Base-by-base conservation (phyloP, 2,113 vertebrate genomes). In the Scortum barcoo region DNA sequence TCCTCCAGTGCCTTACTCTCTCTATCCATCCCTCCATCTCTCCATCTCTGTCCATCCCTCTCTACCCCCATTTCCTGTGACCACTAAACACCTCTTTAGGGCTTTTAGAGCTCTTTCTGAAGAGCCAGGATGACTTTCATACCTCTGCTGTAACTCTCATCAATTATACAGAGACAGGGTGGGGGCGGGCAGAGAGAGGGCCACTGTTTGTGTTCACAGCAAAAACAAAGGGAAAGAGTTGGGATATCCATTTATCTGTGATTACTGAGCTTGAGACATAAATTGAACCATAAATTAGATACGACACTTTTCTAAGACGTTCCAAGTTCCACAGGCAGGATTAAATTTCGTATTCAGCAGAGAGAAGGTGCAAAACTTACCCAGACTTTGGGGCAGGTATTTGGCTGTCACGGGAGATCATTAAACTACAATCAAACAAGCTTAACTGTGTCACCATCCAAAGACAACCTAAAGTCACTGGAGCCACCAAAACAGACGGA, bases 81-180 rank as follows among this genome's bases (percentile, higher is more conserved):
- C 91, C 89, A 87, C 88, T 92, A 89, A 93, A 90, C 83, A 89
- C 87, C 76, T 93, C 85, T 88, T 89, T 88, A 86, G 71, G 61
- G 91, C 92, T 92, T 87, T 94, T 83, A 93, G 84, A 67, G 76
- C 61, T 60, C 65, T 83, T 87, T 78, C 61, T 81, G 38, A 66
- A 80, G 76, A 50, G 67, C 63, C 54, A 54, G 50, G 71, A 88
- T 80, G 88, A 89, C 84, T 77, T 88, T 84, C 78, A 83, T 89
- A 87, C 78, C 81, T 89, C 80, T 76, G 76, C 76, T 78, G 68
- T 89, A 78, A 71, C 56, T 74, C 81, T 87, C 75, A 92, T 93
- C 76, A 90, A 93, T 93, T 86, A 91, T 86, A 89, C 80, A 93
- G 56, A 28, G 60, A 85, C 54, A 46, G 10, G 50, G 56, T 14